Base-by-base conservation (phyloP, 2,888 invertebrate species). In the Aproaerema taeniolella region DNA sequence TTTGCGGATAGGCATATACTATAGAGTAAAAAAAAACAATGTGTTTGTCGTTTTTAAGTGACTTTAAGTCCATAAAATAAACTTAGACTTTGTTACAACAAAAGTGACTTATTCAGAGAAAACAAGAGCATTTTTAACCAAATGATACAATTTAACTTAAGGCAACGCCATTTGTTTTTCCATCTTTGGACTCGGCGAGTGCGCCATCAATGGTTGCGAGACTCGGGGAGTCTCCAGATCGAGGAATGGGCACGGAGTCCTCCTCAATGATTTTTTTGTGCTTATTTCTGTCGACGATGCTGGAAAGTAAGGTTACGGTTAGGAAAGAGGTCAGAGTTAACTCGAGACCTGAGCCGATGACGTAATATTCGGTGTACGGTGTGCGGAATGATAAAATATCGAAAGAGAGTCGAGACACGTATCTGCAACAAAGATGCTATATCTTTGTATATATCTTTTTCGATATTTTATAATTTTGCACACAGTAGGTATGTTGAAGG, bases 211-310 rank as follows among this genome's bases (percentile, higher is more conserved):
- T 52, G 80, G 82, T 64, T 68, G 81, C 47, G 74, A 79, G 30
- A 70, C 68, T 52, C 67, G 58, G 44, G 48, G 70, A 53, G 65
- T 71, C 64, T 46, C 63, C 47, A 55, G 66, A 45, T 53, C 67
- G 71, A 57, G 75, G 62, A 55, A 71, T 52, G 48, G 77, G 66
- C 50, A 67, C 52, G 64, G 53, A 44, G 50, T 57, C 59, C 58
- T 80, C 80, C 60, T 81, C 83, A 54, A 72, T 39, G 61, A 79
- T 71, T 70, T 85, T 78, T 63, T 81, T 70, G 58, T 67, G 74
- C 34, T 70, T 58, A 57, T 67, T 58, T 67, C 81, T 53, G 66
- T 67, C 71, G 62, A 43, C 46, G 63, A 69, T 53, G 61, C 85
- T 20, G 20, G 20, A 20, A 20, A 20, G 20, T 20, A n/a, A n/a